Evolutionary conservation across 30 jellyfish, hydroid and myxozoan genomes (phyloP).

Genomic region (Turritopsis rubra): DNA sequence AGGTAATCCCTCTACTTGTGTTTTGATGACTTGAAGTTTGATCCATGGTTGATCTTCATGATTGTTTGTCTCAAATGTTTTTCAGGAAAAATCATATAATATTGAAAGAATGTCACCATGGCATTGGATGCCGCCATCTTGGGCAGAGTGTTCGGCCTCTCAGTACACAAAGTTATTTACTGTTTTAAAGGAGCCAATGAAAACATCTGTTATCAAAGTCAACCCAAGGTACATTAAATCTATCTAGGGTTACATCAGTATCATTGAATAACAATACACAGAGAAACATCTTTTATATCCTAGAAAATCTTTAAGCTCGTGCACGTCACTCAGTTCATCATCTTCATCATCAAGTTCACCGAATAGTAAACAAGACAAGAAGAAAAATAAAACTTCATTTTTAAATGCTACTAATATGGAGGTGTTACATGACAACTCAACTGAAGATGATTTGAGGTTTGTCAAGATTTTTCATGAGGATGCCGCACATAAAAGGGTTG

Average conservation of each 20-base stretch:
- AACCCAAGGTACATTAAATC: not conserved
- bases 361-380: not conserved
- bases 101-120: not conserved
- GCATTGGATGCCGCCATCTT: conserved; percentile 21
- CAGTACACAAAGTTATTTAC: not conserved
- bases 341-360: not conserved
- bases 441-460: not conserved
- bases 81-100: not conserved
- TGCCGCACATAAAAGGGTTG: no score
- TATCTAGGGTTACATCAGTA: not conserved
- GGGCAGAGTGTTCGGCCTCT: not conserved
- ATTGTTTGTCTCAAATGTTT: not conserved
- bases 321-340: not conserved
- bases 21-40: no score
- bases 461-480: not conserved
- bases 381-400: not conserved
- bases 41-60: not conserved
- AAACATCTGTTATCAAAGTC: conserved; percentile 17
- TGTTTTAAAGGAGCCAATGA: not conserved
- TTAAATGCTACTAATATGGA: not conserved
- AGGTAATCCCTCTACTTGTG: not conserved
- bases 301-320: not conserved
- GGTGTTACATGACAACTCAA: not conserved
- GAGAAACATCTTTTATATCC: no score
- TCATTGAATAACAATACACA: not conserved